Conservation (phyloP, 2,797 vertebrate species). For the Huso huso region DNA sequence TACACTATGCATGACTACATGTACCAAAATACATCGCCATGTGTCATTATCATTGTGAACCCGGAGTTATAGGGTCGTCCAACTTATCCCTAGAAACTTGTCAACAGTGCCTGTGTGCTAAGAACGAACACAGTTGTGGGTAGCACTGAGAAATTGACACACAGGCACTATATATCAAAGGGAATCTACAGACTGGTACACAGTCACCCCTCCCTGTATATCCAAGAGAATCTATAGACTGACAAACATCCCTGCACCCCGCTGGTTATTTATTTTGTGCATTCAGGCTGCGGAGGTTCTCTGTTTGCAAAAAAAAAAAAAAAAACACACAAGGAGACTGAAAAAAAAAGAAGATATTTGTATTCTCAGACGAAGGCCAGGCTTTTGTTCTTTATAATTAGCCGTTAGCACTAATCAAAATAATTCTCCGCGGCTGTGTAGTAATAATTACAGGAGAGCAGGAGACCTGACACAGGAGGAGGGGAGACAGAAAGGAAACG, state of each 20-base stretch:
- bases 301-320: not conserved
- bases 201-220: too few relatives aligned
- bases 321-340: not conserved
- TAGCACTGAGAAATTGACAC: too few relatives aligned
- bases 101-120: too few relatives aligned
- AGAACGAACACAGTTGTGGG: too few relatives aligned
- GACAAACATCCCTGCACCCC: not conserved
- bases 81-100: too few relatives aligned
- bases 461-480: slow-evolving; percentile 15
- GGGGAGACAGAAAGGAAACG: slow-evolving; percentile 16
- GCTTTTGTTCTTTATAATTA: slow-evolving; percentile 22
- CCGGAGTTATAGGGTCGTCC: too few relatives aligned
- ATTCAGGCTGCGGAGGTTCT: not conserved
- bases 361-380: slow-evolving; percentile 8
- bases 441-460: slow-evolving; percentile 24
- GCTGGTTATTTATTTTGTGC: not conserved
- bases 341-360: slow-evolving; percentile 9
- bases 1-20: too few relatives aligned
- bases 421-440: slow-evolving; percentile 18
- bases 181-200: too few relatives aligned
- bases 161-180: too few relatives aligned
- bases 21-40: too few relatives aligned
- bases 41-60: too few relatives aligned
- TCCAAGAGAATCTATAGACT: too few relatives aligned
- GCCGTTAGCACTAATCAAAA: slow-evolving; percentile 25